Percentiles rank a stretch among this genome's conserved stretches.
Evolutionary conservation across 2,888 invertebrate species (phyloP).

Genomic region (Ophioninae sp.): DNA sequence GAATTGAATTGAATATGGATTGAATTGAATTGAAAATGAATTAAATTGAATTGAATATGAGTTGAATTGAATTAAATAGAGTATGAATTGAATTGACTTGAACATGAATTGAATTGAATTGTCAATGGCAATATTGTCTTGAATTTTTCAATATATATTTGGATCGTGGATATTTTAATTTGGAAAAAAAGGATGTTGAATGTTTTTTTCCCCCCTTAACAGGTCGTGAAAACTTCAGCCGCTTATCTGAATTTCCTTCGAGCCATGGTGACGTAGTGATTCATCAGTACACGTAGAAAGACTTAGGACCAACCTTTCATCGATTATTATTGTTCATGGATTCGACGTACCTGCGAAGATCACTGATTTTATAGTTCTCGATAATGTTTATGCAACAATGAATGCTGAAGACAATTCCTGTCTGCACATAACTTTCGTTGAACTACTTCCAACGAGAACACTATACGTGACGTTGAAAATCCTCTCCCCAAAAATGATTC

Average conservation of each 20-base stretch:
- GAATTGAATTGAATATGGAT: too few relatives aligned
- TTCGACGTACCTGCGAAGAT: not conserved
- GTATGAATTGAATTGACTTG: too few relatives aligned
- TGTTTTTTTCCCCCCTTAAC: conserved; percentile 17
- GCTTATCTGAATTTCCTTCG: conserved; percentile 75
- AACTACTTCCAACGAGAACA: not conserved
- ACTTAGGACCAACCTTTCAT: not conserved
- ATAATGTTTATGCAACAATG: not conserved
- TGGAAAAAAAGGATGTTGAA: not conserved
- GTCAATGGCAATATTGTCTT: too few relatives aligned
- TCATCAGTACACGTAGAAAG: not conserved
- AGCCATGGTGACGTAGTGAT: conserved; percentile 65
- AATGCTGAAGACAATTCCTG: not conserved
- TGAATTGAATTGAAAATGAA: too few relatives aligned
- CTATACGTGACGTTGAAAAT: conserved; percentile 9
- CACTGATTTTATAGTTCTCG: not conserved
- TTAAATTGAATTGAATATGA: too few relatives aligned
- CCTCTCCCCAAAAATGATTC: not conserved
- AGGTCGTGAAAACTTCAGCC: conserved; percentile 75
- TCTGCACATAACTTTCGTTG: not conserved
- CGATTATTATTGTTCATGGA: not conserved
- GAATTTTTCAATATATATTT: too few relatives aligned
- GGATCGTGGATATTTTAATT: too few relatives aligned
- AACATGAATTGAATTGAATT: too few relatives aligned
- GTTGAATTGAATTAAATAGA: too few relatives aligned